phyloP scores from a whole-genome alignment of 2,797 vertebrate species.

The Stomatorhinus walkeri region DNA sequence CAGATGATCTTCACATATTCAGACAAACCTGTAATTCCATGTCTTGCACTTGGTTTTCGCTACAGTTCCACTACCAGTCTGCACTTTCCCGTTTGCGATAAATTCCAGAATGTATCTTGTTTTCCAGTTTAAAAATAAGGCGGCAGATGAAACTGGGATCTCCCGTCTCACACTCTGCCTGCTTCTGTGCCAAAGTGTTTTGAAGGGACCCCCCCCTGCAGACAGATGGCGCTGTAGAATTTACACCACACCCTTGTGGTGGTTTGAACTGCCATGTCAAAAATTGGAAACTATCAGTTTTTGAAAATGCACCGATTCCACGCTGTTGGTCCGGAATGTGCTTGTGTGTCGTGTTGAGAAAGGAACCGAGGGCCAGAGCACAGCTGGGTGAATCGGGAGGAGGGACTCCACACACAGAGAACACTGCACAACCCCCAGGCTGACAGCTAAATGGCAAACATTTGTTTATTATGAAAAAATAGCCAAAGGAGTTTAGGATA shows the following conservation, averaged over 20 bases:
- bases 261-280: slow-evolving; percentile 22
- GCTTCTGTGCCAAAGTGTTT: slow-evolving; percentile 18
- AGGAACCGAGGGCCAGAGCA: background rate
- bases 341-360: background rate
- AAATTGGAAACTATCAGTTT: slow-evolving; percentile 28
- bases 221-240: slow-evolving; percentile 27
- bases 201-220: background rate
- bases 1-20: background rate
- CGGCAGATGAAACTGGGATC: background rate
- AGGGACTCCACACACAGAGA: background rate
- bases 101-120: background rate
- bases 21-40: background rate
- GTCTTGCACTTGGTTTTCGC: background rate
- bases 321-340: background rate
- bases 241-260: slow-evolving; percentile 25
- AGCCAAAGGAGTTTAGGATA: background rate
- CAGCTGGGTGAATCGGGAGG: background rate
- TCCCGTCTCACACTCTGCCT: background rate
- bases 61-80: background rate
- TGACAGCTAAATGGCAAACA: background rate
- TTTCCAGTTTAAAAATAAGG: background rate
- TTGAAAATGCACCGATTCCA: slow-evolving; percentile 29
- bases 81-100: background rate
- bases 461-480: background rate
- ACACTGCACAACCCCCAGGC: background rate